Evolutionary conservation across 2,113 vertebrate species (phyloP).

Genomic region (Ardeotis arabs): DNA sequence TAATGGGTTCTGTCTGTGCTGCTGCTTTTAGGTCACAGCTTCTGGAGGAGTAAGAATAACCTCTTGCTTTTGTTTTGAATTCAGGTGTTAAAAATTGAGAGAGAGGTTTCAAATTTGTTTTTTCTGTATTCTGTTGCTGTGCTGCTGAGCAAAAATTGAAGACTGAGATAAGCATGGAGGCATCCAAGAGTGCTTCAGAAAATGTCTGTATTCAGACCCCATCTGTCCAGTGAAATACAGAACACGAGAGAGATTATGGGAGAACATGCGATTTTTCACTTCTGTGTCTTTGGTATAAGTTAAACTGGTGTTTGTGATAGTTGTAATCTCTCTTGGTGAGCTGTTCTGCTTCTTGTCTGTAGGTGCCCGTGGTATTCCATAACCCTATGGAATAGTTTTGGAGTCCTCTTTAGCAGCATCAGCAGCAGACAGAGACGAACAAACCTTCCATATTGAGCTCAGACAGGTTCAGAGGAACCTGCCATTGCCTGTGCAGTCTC

Average conservation of each 20-base stretch:
- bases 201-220: background rate
- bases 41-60: background rate
- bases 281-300: background rate
- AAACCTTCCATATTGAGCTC: background rate
- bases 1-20: background rate
- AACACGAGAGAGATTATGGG: background rate
- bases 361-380: background rate
- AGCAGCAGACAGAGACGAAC: background rate
- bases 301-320: background rate
- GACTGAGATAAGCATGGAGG: background rate
- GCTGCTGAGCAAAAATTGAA: background rate
- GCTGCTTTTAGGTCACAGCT: background rate
- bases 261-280: background rate
- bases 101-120: background rate
- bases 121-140: background rate
- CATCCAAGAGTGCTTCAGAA: background rate
- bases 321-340: background rate
- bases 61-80: background rate
- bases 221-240: background rate
- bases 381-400: background rate
- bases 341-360: background rate
- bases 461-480: background rate
- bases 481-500: background rate
- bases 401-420: background rate
- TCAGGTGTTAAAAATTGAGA: background rate